Conservation (phyloP, 2,113 vertebrate species). For the Hemiscyllium ocellatum region DNA sequence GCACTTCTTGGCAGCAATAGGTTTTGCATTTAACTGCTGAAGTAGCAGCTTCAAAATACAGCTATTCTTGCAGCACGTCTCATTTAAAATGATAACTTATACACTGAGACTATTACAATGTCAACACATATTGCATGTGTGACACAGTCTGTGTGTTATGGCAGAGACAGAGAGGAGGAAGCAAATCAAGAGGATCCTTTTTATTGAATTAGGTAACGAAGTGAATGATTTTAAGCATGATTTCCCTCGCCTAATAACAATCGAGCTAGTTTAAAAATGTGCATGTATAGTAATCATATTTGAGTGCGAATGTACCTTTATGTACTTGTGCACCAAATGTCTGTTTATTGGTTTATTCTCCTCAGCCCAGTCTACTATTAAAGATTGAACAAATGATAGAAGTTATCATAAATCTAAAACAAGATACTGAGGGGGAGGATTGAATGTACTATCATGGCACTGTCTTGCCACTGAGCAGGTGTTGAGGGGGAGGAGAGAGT, state of each 20-base stretch:
- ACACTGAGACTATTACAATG: conserved; percentile 10
- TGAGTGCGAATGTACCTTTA: neutral
- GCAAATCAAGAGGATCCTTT: neutral
- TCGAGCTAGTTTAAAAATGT: neutral
- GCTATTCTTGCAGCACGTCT: neutral
- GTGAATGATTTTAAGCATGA: conserved; percentile 9
- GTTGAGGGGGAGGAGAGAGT: conserved; percentile 17
- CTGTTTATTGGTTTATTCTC: neutral
- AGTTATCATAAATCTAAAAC: conserved; percentile 1
- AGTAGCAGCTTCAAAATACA: conserved; percentile 13
- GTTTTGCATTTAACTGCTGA: conserved; percentile 26
- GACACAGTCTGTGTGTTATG: conserved; percentile 11
- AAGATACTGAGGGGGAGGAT: neutral
- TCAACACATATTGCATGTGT: conserved; percentile 20
- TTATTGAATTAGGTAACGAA: neutral
- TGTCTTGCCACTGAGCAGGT: conserved; percentile 21
- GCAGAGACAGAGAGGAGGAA: neutral
- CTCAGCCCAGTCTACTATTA: neutral
- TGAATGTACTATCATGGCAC: neutral
- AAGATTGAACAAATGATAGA: conserved; percentile 28
- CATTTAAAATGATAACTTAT: conserved; percentile 33
- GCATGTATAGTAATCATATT: neutral
- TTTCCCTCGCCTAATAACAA: neutral
- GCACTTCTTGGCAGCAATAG: neutral
- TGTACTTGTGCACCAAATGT: neutral